Evolutionary conservation across 2,113 vertebrate genomes (phyloP).

Genomic region (Boleophthalmus pectinirostris): DNA sequence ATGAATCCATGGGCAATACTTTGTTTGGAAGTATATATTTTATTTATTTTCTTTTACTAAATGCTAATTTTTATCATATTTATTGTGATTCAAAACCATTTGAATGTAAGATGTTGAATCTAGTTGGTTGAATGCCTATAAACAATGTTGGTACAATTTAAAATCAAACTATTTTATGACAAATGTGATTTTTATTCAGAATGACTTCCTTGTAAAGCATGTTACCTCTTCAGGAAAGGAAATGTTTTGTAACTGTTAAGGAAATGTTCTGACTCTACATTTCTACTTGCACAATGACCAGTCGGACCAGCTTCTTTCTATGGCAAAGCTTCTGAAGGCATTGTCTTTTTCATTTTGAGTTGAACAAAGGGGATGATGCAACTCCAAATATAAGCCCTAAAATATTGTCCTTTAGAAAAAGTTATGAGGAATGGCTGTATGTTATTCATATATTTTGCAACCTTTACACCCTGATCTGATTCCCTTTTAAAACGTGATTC

Average conservation of each 20-base stretch:
- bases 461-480: background rate
- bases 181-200: background rate
- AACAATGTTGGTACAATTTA: constrained; percentile 35
- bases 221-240: background rate
- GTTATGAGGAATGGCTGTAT: background rate
- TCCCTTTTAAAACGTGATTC: constrained; percentile 6
- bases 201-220: background rate
- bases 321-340: background rate
- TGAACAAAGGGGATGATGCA: background rate
- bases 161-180: background rate
- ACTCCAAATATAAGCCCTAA: background rate
- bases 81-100: background rate
- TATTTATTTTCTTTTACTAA: constrained; percentile 25
- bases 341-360: background rate
- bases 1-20: constrained; percentile 19
- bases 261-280: background rate
- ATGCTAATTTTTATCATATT: constrained; percentile 4
- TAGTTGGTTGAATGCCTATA: background rate
- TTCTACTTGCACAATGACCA: background rate
- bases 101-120: background rate
- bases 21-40: background rate
- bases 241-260: background rate
- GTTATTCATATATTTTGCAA: constrained; percentile 27
- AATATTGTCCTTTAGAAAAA: background rate
- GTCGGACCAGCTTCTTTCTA: background rate